phyloP scores from a whole-genome alignment of 2,797 vertebrate species.

The Tamandua tetradactyla region DNA sequence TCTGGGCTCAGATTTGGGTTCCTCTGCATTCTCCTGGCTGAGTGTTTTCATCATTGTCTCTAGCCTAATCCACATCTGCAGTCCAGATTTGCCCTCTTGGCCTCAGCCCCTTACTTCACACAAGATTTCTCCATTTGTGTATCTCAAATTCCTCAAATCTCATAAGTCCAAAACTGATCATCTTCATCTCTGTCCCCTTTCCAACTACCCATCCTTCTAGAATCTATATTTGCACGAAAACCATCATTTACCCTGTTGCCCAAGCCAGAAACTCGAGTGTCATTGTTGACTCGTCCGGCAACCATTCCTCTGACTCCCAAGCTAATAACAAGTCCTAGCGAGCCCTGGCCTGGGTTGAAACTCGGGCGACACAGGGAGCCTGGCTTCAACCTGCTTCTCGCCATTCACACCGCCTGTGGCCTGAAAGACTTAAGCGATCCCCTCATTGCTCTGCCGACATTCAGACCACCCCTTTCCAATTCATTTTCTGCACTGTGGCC shows the following conservation, averaged over 20 bases:
- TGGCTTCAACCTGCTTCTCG: constrained; percentile 10
- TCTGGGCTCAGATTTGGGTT: background rate
- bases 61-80: background rate
- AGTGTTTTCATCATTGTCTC: background rate
- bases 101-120: background rate
- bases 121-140: accelerated
- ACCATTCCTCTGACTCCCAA: background rate
- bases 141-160: background rate
- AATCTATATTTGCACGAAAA: background rate
- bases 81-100: background rate
- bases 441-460: background rate
- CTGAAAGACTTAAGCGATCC: background rate
- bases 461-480: background rate
- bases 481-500: background rate
- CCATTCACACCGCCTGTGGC: background rate
- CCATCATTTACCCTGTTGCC: background rate
- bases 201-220: background rate
- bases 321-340: background rate
- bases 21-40: background rate
- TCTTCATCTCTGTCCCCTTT: background rate
- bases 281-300: background rate
- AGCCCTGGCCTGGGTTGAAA: background rate
- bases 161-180: background rate
- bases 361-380: background rate
- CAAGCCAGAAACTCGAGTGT: background rate